Base-by-base conservation (phyloP, 2,113 vertebrate genomes). In the Tor tambroides region DNA sequence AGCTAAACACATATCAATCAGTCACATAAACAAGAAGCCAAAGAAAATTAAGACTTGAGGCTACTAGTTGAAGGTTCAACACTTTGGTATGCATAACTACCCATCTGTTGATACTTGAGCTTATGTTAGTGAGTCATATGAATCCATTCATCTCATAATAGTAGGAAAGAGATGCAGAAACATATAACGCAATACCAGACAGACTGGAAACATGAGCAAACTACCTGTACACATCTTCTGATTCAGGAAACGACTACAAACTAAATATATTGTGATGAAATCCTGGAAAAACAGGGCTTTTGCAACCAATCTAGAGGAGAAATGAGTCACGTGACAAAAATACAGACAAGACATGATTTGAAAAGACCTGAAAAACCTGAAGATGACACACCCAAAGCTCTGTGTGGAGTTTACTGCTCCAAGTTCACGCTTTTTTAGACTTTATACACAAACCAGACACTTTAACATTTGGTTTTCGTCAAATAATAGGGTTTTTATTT, bases 271-370 rank as follows among this genome's bases (percentile, higher is more conserved):
- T 65, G 5, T 51, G 63, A 71, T 86, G 61, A 35, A 49, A 72
- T 63, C 30, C n/a, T 84, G 32, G 8, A 61, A 61, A 63, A 41
- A 61, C 23, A 63, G 23, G 23, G 72, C 43, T 63, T 80, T 69
- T 67, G 56, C 26, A 72, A 46, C 10, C 15, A 32, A 51, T 32
- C 28, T 21, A 51, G 43, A 83, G 14, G 26, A 82, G 85, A 89
- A 80, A 56, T 80, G 76, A 87, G 88, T 87, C 88, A 67, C 17
- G 54, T 84, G 23, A 77, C 85, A n/a, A 89, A 86, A 15, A 78
- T 46, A 80, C 74, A 26, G 74, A 49, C 61, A 86, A 71, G 46
- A 83, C 65, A 61, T 0, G 61, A 80, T 67, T n/a, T 41, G 76
- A 83, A 56, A 80, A 75, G 30, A 41, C 51, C n/a, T 30, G 51